Evolutionary conservation across 2,888 invertebrate genomes (phyloP), one percentile per base, ranked within the genome.

Genomic region (Julus scanicus): DNA sequence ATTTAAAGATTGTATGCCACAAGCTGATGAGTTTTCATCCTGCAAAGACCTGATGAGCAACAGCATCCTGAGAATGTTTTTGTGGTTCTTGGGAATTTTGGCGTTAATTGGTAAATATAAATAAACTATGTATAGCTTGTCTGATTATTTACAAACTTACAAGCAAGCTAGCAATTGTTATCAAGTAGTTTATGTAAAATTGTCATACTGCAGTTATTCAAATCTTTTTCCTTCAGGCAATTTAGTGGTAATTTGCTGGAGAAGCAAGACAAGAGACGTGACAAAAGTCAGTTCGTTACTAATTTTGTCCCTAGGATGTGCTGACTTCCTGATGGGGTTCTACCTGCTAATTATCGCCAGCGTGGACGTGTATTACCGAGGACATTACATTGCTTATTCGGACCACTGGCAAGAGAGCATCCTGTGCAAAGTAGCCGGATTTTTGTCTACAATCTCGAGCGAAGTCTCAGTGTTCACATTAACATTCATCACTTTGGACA

Each of bases 401-500:
- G 90, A 91, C 87, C 88, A 90, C 63, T 91, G 91, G 91, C 89
- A 90, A 71, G 87, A 89, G 13, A 90, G 90, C 88, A 88, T 89
- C 11, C 89, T 90, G 48, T 91, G 91, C 86, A 90, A 90, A 86
- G 85, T 90, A 17, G 90, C 90, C 80, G 91, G 91, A 13, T 90
- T 91, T 85, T 88, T 91, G 15, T 91, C 91, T 13, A 91, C 91
- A 1, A 88, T 91, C 88, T 92, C 92, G 44, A 92, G 92, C 89
- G 93, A 93, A 90, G 90, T 92, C 0, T 92, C 92, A 0, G 93
- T 93, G 17, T 91, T 92, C 40, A 93, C 93, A 0, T 89, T 93
- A 13, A 92, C 92, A 1, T 91, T 92, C 83, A 93, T 93, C 86
- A 92, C 93, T 3, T 89, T 92, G 1, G 93, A 93, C 89, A 90